Evolutionary conservation across 1,140 invertebrate genomes (phyloP).

Genomic region (Atta cephalotes): DNA sequence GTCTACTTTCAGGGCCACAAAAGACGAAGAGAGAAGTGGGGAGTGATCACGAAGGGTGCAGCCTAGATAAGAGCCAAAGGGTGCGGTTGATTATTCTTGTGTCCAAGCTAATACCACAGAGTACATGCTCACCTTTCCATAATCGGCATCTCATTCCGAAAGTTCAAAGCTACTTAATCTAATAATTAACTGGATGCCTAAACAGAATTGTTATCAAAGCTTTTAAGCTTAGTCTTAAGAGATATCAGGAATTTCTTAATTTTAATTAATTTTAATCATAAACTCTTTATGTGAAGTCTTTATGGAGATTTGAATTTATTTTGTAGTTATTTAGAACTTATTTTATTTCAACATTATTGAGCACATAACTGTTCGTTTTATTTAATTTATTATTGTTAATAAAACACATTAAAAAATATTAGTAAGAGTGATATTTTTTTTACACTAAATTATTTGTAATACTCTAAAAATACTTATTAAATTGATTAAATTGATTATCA

Average conservation of each 20-base stretch:
- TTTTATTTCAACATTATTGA: too few species aligned
- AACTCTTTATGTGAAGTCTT: not conserved
- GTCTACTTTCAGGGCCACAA: conserved; percentile 54
- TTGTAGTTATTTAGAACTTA: not conserved
- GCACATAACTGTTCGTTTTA: not conserved
- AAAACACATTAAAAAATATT: not conserved
- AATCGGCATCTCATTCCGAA: conserved; percentile 55
- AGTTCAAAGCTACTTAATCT: conserved; percentile 66
- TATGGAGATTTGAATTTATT: not conserved
- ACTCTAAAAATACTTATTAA: too few species aligned
- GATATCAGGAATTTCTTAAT: not conserved
- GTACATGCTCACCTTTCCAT: conserved; percentile 54
- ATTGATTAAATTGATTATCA: too few species aligned
- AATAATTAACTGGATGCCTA: not conserved
- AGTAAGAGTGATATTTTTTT: too few species aligned
- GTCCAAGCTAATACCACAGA: conserved; percentile 46
- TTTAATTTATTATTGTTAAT: conserved; percentile 3
- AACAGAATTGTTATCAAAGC: conserved; percentile 30
- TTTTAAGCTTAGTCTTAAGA: not conserved
- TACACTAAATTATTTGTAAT: too few species aligned
- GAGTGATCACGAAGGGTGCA: conserved; percentile 71
- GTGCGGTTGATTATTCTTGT: conserved; percentile 74
- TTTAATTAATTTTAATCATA: not conserved
- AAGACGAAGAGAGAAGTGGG: not conserved
- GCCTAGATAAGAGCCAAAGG: conserved; percentile 73